phyloP scores from a whole-genome alignment of 2,113 vertebrate species.

The Polypterus bichir region DNA sequence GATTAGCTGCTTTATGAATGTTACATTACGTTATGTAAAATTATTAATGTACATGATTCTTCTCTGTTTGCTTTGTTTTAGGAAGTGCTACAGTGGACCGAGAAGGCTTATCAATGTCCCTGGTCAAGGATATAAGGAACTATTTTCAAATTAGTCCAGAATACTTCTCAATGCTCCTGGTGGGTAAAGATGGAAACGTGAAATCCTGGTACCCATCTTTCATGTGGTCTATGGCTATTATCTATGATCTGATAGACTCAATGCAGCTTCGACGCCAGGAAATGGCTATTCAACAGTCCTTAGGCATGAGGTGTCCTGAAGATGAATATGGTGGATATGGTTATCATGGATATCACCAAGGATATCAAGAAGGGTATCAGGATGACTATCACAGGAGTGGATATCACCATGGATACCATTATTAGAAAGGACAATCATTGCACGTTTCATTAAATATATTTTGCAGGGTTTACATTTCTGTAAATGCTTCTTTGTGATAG shows the following conservation, averaged over 20 bases:
- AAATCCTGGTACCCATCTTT: constrained; percentile 98
- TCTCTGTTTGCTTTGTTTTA: constrained; percentile 27
- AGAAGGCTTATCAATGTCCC: constrained; percentile 68
- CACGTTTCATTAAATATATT: too few species aligned
- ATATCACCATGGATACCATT: constrained; percentile 82
- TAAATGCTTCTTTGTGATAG: too few species aligned
- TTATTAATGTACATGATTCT: too few species aligned
- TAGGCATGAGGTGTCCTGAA: constrained; percentile 93
- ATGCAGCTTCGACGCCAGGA: constrained; percentile 97
- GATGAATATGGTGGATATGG: constrained; percentile 91
- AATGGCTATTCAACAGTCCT: constrained; percentile 95
- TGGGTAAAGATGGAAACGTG: constrained; percentile 94
- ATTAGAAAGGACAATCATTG: constrained; percentile 42
- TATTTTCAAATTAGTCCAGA: constrained; percentile 95
- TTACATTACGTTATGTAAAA: too few species aligned
- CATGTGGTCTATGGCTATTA: constrained; percentile 96
- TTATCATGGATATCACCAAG: constrained; percentile 72
- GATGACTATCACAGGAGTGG: constrained; percentile 69
- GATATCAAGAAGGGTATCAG: constrained; percentile 87
- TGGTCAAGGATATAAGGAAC: constrained; percentile 92
- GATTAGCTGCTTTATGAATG: too few species aligned
- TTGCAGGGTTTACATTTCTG: too few species aligned
- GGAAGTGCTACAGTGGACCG: constrained; percentile 83
- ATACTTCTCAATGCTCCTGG: constrained; percentile 96
- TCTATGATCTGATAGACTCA: constrained; percentile 94